phyloP scores from a whole-genome alignment of 1,140 invertebrate genomes.

The Bombus cullumanus region DNA sequence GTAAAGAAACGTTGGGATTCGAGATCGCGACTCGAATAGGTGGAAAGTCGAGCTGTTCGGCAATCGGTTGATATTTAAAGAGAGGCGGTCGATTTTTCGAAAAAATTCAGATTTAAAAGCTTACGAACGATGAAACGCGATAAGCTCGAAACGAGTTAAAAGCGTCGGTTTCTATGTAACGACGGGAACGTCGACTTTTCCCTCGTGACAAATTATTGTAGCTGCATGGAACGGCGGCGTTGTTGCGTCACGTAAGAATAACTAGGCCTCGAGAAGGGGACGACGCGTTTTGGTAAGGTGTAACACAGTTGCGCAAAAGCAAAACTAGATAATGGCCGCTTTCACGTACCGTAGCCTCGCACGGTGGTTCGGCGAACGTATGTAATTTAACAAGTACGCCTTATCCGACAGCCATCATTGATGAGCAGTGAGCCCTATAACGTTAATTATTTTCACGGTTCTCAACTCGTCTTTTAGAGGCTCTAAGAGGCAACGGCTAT shows the following conservation, averaged over 20 bases:
- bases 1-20: background rate
- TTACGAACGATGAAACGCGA: no score
- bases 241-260: constrained; percentile 24
- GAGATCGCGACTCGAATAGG: no score
- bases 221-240: background rate
- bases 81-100: background rate
- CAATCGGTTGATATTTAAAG: background rate
- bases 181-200: background rate
- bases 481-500: constrained; percentile 10
- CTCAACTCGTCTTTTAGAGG: constrained; percentile 52
- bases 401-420: constrained; percentile 79
- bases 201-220: background rate
- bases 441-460: constrained; percentile 78
- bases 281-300: constrained; percentile 62
- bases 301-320: constrained; percentile 73
- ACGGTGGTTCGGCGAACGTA: constrained; percentile 73
- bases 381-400: constrained; percentile 75
- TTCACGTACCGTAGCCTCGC: constrained; percentile 78
- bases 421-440: constrained; percentile 77
- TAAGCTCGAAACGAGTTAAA: background rate
- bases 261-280: constrained; percentile 2
- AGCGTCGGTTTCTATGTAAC: background rate
- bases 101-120: background rate
- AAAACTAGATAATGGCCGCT: constrained; percentile 80
- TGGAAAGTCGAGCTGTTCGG: background rate